Evolutionary conservation across 2,113 vertebrate genomes (phyloP), one percentile per base, ranked within the genome.

Genomic region (Hippopotamus amphibius): DNA sequence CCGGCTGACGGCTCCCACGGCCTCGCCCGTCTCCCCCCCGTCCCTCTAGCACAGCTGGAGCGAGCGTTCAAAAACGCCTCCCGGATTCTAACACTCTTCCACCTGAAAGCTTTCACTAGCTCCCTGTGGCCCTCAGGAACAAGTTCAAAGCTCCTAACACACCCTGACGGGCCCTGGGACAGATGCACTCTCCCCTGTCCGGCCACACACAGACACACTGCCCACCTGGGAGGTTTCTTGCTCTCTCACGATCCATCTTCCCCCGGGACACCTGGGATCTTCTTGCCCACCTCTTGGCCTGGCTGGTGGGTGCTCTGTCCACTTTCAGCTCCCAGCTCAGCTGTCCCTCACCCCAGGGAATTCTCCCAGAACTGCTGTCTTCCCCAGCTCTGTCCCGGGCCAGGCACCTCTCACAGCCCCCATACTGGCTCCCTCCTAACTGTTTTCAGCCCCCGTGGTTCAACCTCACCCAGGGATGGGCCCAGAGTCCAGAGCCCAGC

Each of bases 1-100:
- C 46, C 2, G 3, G 24, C 41, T 22, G 26, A 22, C 7, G 13
- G 12, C 24, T 37, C 59, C 4, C 2, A 1, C 11, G 0, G 0
- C 57, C 76, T 37, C 14, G 1, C 13, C 13, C 1, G 33, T 22
- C 79, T 28, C 77, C 37, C 12, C 80, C 22, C 13, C 26, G 19
- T 46, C 69, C 85, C 55, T 48, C 26, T 1, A 17, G 55, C 33
- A 19, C 53, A 43, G 61, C 50, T 37, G 10, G 66, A 74, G 13
- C 1, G 0, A 65, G 68, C 3, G 74, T 74, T 68, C 57, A 41
- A 33, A 72, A 72, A 74, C 4, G 30, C 57, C 68, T 28, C 1
- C 59, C 59, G 55, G 30, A 48, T 59, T 50, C 41, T 7, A 66
- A 33, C 66, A n/a, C 21, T 82, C 83, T 88, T 19, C 76, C 57